phyloP scores from a whole-genome alignment of 2,797 vertebrate genomes.

The Sebastes variabilis region DNA sequence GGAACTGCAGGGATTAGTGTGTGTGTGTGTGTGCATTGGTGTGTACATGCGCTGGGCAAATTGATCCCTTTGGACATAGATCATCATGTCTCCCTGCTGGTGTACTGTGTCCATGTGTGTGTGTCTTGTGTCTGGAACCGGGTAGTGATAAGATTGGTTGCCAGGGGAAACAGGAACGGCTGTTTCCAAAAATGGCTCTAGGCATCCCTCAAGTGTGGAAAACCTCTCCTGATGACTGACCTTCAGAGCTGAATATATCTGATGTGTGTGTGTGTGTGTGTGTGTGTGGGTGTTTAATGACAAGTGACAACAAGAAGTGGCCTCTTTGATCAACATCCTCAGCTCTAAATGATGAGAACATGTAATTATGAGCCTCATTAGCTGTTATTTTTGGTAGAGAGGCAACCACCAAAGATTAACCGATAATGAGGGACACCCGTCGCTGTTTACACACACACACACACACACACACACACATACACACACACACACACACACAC shows the following conservation, averaged over 20 bases:
- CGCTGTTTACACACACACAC: slow-evolving; percentile 3
- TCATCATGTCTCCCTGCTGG: slow-evolving; percentile 28
- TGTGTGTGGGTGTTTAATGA: not conserved
- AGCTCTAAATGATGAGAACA: not conserved
- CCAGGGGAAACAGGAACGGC: slow-evolving; percentile 67
- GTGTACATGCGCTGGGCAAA: not conserved
- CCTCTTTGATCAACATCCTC: slow-evolving; percentile 4
- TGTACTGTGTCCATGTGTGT: slow-evolving; percentile 1
- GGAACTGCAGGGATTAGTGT: slow-evolving; percentile 13
- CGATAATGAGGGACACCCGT: slow-evolving; percentile 1
- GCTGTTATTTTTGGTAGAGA: not conserved
- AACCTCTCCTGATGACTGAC: slow-evolving; percentile 62
- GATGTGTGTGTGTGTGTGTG: slow-evolving; percentile 4
- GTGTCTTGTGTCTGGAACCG: slow-evolving; percentile 14
- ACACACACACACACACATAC: not conserved
- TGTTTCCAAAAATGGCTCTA: slow-evolving; percentile 65
- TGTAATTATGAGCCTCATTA: not conserved
- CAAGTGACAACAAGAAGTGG: not conserved
- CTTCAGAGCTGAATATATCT: slow-evolving; percentile 40
- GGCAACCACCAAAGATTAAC: not conserved
- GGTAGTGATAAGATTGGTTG: slow-evolving; percentile 67
- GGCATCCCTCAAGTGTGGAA: slow-evolving; percentile 69
- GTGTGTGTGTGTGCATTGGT: not conserved
- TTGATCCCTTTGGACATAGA: slow-evolving; percentile 47
- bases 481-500: not conserved